Percentiles rank a stretch among this genome's conserved stretches.
These are phyloP conservation scores for Anthrax anthrax DNA, from an alignment of 2,888 invertebrate genomes.

Conservation along the genomic window DNA sequence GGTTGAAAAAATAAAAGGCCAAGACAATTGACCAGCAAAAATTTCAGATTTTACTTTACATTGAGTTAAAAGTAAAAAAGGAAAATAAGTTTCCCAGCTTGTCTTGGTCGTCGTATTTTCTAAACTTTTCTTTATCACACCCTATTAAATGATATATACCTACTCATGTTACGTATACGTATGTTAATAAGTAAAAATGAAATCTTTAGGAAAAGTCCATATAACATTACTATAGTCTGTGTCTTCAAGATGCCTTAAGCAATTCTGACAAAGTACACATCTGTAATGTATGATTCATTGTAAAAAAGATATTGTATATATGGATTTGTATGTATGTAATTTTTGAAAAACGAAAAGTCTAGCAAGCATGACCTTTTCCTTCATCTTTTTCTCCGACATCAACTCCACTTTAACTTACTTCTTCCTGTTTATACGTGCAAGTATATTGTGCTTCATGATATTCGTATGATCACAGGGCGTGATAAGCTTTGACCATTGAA, in stretches of 20 bases:
- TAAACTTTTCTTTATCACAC: no score
- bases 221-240: no score
- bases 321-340: no score
- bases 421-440: not conserved
- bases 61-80: not conserved
- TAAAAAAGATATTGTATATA: no score
- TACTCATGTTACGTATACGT: no score
- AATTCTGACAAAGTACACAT: no score
- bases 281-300: no score
- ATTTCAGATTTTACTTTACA: not conserved
- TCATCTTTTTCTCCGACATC: not conserved
- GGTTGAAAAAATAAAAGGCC: not conserved
- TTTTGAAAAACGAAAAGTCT: not conserved
- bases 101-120: not conserved
- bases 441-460: not conserved
- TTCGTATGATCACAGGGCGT: not conserved
- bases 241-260: no score
- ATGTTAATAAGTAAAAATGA: no score
- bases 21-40: not conserved
- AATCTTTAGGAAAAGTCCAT: no score
- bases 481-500: constrained; percentile 6
- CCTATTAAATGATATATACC: no score
- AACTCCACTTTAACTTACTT: not conserved
- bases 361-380: not conserved
- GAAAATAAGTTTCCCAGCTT: not conserved